Base-by-base conservation (phyloP, 2,888 invertebrate genomes). In the Zygogramma bicolorata region DNA sequence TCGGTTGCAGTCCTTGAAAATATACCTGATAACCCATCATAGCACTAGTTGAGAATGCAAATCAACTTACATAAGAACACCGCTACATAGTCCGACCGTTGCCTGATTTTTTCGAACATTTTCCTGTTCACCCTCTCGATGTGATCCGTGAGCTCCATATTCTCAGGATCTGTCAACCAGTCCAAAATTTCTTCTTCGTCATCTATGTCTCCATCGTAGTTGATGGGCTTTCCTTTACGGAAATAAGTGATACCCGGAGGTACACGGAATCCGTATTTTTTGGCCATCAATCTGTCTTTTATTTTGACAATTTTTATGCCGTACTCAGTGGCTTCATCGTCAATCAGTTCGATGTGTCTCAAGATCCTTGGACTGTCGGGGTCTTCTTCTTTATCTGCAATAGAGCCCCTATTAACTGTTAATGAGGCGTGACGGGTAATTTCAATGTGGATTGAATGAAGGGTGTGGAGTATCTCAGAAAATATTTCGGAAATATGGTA, bases 241-340 rank as follows among this genome's bases (percentile, higher is more conserved):
- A 97, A 97, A 85, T 96, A 96, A 0, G 95, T 95, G 6, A 97
- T 92, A 5, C 97, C 97, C 0, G 97, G 97, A 22, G 96, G 95
- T 85, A 95, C 94, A 72, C 97, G 90, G 83, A 91, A 96, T 0
- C 97, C 97, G 85, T 95, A 97, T 84, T 97, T 97, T 85, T 97
- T 97, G 1, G 96, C 97, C 95, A 97, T 97, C 34, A 97, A 87
- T 18, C 93, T 90, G 86, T 97, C 97, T 81, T 91, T 91, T 89
- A 95, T 95, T 88, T 97, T 95, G 0, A 95, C 95, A 75, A 97
- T 92, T 88, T 95, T 94, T 73, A 97, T 97, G 67, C 97, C 97
- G 86, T 96, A 97, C 85, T 97, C 96, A 8, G 93, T 89, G 18
- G 96, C 96, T 88, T 97, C 97, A 81, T 97, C 96, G 80, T 97